Evolutionary conservation across 2,113 vertebrate genomes (phyloP), one percentile per base, ranked within the genome.

Genomic region (Varanus salvator): DNA sequence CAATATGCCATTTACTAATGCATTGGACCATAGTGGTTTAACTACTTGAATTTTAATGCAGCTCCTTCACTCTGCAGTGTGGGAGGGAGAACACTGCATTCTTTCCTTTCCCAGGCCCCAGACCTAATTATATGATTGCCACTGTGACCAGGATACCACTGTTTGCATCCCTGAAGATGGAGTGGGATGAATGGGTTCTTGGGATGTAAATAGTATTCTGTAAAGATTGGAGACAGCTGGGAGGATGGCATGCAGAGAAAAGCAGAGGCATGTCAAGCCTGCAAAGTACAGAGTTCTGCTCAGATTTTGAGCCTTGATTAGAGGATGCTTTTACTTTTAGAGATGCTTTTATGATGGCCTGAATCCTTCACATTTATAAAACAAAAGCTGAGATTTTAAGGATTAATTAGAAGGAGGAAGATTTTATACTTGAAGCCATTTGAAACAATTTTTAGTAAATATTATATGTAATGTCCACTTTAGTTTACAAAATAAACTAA

Each of bases 41-140:
- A 52, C 27, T 34, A 57, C 80, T 75, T 83, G 52, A 74, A n/a
- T 60, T 88, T 82, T 72, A 86, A 86, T 88, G 31, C 77, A 81
- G 87, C 66, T 81, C 3, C 50, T 88, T 88, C 66, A 38, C 48
- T 74, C 34, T 44, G n/a, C 19, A 38, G 25, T 60, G 15, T 9
- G 31, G 23, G n/a, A 31, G 34, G 34, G 69, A 60, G 27, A 72
- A 60, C 54, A 57, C 4, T 82, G 87, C 64, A 80, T 68, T 52
- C 11, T 69, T 60, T 52, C 72, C 52, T 72, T 68, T 88, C 80
- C 87, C 66, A 82, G 78, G 87, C 52, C 54, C n/a, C 87, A 74
- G 68, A 44, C 77, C 69, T 82, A 82, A 88, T 87, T 87, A 80
- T 48, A n/a, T 80, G 52, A 74, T 88, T 88, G 68, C 78, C 68